Percentiles rank a stretch among this genome's conserved stretches.
Conservation (phyloP, 1,140 invertebrate species). For the Sitophilus oryzae region DNA sequence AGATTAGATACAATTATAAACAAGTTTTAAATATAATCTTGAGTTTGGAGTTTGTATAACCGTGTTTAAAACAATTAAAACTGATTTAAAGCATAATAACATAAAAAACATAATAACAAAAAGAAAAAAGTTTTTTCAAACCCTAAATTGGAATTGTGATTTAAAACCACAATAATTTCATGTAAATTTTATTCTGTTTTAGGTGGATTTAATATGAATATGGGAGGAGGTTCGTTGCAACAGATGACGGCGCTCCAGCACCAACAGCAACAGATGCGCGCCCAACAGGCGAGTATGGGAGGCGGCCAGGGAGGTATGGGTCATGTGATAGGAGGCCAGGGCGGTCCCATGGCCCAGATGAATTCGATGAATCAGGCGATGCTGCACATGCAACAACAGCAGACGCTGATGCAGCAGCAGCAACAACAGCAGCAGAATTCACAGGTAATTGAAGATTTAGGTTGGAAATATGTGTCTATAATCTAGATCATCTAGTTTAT, state of each 20-base stretch:
- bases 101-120: no score
- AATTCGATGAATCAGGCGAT: constrained; percentile 48
- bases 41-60: no score
- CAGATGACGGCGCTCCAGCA: constrained; percentile 39
- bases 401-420: constrained; percentile 34
- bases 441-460: no score
- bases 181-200: constrained; percentile 6
- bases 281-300: constrained; percentile 32
- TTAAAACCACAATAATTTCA: no score
- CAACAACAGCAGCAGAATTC: constrained; percentile 37
- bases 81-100: no score
- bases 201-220: constrained; percentile 38
- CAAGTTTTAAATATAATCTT: no score
- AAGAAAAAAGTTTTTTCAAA: no score
- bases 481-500: background rate
- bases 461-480: background rate
- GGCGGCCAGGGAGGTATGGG: constrained; percentile 29
- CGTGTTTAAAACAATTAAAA: no score
- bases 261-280: constrained; percentile 39
- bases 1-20: no score
- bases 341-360: constrained; percentile 42
- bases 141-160: no score
- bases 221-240: constrained; percentile 34
- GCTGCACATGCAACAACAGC: constrained; percentile 53
- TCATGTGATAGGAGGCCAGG: constrained; percentile 31